phyloP scores from a whole-genome alignment of 2,888 invertebrate genomes.

The Adelphocoris suturalis region DNA sequence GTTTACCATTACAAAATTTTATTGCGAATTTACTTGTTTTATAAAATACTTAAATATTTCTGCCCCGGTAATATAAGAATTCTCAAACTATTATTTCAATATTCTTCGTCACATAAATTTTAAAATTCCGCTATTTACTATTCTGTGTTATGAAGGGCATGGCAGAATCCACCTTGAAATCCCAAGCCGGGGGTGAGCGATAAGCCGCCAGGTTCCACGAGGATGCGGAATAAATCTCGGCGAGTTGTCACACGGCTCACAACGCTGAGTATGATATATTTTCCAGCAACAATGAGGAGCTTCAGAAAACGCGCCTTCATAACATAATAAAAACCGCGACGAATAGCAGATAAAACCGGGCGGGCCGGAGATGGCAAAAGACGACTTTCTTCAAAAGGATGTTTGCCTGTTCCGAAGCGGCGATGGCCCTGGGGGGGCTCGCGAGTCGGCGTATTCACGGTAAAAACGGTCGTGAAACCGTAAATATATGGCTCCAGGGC shows the following conservation, averaged over 20 bases:
- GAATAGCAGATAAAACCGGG: conserved; percentile 19
- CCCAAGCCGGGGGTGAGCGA: not conserved
- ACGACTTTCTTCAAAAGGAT: conserved; percentile 19
- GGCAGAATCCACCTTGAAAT: not conserved
- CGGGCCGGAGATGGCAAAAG: conserved; percentile 5
- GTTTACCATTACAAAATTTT: too few species aligned
- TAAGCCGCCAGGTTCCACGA: not conserved
- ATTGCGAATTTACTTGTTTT: too few species aligned
- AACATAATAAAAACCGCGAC: conserved; percentile 36
- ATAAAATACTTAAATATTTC: too few species aligned
- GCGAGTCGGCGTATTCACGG: not conserved
- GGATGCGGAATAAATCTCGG: not conserved
- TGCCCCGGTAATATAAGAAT: too few species aligned
- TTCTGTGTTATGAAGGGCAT: not conserved
- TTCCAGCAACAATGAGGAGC: not conserved
- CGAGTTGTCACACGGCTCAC: not conserved
- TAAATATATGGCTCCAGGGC: not conserved
- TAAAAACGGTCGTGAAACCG: not conserved
- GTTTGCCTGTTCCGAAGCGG: not conserved
- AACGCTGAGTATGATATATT: conserved; percentile 13
- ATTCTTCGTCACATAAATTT: too few species aligned
- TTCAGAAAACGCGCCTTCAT: conserved; percentile 8
- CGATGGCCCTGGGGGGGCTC: not conserved
- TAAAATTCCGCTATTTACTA: too few species aligned
- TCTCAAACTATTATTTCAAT: too few species aligned